phyloP scores from a whole-genome alignment of 2,797 vertebrate species.

The Sitta carolinensis region DNA sequence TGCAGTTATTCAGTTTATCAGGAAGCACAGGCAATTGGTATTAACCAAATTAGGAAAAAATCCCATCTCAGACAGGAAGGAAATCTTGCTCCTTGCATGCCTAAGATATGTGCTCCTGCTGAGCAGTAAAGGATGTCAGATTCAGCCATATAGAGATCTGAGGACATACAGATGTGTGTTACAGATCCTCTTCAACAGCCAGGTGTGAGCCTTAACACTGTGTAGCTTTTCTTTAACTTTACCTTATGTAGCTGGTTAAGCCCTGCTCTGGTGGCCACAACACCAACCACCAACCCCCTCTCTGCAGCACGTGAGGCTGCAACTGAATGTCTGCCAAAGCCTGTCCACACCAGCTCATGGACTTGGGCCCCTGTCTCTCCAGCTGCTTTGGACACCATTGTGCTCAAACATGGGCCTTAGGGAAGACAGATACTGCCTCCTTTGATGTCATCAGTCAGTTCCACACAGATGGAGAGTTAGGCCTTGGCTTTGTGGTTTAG shows the following conservation, averaged over 20 bases:
- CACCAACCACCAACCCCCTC: background rate
- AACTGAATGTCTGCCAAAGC: background rate
- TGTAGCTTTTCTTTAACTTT: background rate
- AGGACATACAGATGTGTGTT: background rate
- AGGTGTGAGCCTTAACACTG: background rate
- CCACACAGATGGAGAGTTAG: background rate
- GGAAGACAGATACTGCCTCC: background rate
- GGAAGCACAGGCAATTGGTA: background rate
- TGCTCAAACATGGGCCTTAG: background rate
- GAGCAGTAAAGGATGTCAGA: background rate
- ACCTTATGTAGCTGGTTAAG: background rate
- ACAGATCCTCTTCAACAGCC: background rate
- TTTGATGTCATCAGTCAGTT: background rate
- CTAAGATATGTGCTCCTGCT: background rate
- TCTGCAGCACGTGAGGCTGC: background rate
- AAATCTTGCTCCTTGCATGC: background rate
- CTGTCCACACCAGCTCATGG: background rate
- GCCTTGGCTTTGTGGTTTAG: background rate
- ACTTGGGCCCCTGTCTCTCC: background rate
- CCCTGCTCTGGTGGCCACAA: background rate
- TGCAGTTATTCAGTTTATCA: background rate
- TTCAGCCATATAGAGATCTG: background rate
- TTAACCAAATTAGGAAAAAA: constrained; percentile 12
- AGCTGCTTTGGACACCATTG: background rate
- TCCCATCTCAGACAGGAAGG: background rate